phyloP scores from a whole-genome alignment of 2,113 vertebrate genomes.

The Ascaphus truei region DNA sequence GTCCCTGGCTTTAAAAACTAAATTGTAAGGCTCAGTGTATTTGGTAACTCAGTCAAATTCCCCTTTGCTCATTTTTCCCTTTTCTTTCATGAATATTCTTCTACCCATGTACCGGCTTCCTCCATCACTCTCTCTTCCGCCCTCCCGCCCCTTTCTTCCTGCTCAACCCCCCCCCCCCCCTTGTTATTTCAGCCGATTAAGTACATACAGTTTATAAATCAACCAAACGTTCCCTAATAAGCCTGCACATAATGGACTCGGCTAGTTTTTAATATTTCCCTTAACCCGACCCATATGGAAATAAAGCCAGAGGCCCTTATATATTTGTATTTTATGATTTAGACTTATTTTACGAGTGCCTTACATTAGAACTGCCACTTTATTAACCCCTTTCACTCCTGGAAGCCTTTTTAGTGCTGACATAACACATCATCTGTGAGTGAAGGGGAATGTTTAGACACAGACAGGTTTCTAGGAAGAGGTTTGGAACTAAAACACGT shows the following conservation, averaged over 20 bases:
- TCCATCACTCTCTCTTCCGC: background rate
- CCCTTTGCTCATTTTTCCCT: background rate
- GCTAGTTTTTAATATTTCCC: slow-evolving; percentile 35
- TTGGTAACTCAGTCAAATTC: background rate
- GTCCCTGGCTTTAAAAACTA: background rate
- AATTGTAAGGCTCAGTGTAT: background rate
- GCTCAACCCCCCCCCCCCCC: background rate
- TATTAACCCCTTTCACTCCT: slow-evolving; percentile 30
- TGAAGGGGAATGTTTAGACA: too few species aligned
- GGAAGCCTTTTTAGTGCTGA: too few species aligned
- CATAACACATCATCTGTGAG: too few species aligned
- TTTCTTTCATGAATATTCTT: background rate
- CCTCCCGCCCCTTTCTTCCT: background rate
- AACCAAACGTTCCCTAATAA: slow-evolving; percentile 32
- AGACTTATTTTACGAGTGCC: slow-evolving; percentile 25
- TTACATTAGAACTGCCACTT: slow-evolving; percentile 6
- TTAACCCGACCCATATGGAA: slow-evolving; percentile 37
- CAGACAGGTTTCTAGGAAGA: background rate
- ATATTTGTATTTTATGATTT: slow-evolving; percentile 36
- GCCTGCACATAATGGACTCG: slow-evolving; percentile 32
- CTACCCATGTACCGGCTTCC: background rate
- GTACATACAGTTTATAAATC: slow-evolving; percentile 38
- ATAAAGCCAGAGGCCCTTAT: slow-evolving; percentile 29
- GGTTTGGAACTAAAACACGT: too few species aligned
- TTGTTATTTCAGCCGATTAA: slow-evolving; percentile 35